These are phyloP conservation scores for Gandaritis pyraliata DNA, from an alignment of 2,888 invertebrate species.

Conservation along the genomic window DNA sequence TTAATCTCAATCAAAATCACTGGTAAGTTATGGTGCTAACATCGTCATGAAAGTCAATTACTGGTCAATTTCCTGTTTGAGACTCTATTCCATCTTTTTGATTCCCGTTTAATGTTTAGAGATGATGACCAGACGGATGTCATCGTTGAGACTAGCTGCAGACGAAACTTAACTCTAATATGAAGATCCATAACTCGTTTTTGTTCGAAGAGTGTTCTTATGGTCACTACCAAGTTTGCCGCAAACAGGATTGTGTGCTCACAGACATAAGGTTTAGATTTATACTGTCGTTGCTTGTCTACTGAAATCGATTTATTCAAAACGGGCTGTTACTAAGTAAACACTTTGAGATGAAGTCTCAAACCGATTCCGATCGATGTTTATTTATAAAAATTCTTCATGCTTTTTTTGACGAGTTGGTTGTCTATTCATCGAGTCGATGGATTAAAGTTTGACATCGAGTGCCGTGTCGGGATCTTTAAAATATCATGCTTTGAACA, in stretches of 20 bases:
- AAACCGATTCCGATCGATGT: conserved; percentile 76
- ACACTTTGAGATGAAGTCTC: conserved; percentile 73
- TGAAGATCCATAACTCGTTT: conserved; percentile 48
- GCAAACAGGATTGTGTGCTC: conserved; percentile 25
- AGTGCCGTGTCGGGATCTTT: conserved; percentile 63
- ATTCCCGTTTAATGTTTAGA: conserved; percentile 55
- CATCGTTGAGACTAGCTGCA: conserved; percentile 47
- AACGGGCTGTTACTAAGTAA: conserved; percentile 81
- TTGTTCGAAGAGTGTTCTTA: conserved; percentile 42
- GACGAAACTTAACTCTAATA: conserved; percentile 48
- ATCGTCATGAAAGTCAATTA: conserved; percentile 52
- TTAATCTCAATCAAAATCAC: conserved; percentile 39
- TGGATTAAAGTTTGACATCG: conserved; percentile 60
- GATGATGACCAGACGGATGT: conserved; percentile 62
- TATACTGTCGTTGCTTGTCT: conserved; percentile 32
- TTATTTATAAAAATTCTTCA: conserved; percentile 76
- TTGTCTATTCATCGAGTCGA: conserved; percentile 64
- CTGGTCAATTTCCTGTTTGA: conserved; percentile 56
- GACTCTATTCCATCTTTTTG: conserved; percentile 51
- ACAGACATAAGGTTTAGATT: conserved; percentile 28
- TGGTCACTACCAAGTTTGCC: not conserved
- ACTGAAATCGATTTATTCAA: conserved; percentile 75
- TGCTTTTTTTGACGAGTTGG: conserved; percentile 69
- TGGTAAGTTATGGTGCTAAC: conserved; percentile 49
- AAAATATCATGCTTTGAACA: conserved; percentile 55